A percentile compares a stretch with the other conserved stretches of the same genome.
Conservation (phyloP, 2,797 vertebrate genomes). For the Dermochelys coriacea region DNA sequence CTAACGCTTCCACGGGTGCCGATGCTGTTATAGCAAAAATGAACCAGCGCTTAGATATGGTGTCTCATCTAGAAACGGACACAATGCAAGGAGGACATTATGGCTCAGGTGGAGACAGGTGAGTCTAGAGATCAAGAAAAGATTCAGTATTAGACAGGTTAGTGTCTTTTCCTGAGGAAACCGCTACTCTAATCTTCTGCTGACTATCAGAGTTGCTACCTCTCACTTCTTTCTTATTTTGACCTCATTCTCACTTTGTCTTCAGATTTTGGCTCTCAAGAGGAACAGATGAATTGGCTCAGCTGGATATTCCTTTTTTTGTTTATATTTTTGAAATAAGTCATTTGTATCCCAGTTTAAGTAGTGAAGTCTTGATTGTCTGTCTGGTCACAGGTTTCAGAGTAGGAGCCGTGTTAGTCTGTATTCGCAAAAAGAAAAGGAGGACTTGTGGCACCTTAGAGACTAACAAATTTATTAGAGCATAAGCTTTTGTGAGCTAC, state of each 20-base stretch:
- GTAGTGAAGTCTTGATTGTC: not conserved
- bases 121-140: conserved; percentile 10
- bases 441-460: too few relatives aligned
- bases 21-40: conserved; percentile 91
- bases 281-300: not conserved
- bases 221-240: not conserved
- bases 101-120: conserved; percentile 78
- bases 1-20: conserved; percentile 80
- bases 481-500: too few relatives aligned
- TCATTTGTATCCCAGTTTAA: not conserved
- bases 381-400: too few relatives aligned
- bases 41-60: conserved; percentile 92
- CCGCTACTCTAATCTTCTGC: not conserved
- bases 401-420: too few relatives aligned
- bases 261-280: not conserved
- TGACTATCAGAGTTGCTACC: not conserved
- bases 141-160: not conserved
- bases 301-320: not conserved
- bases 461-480: too few relatives aligned
- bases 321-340: not conserved
- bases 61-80: conserved; percentile 88
- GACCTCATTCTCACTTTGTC: not conserved
- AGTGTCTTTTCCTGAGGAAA: not conserved
- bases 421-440: too few relatives aligned
- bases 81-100: conserved; percentile 82